phyloP scores from a whole-genome alignment of 2,113 vertebrate species.

The Numenius arquata region DNA sequence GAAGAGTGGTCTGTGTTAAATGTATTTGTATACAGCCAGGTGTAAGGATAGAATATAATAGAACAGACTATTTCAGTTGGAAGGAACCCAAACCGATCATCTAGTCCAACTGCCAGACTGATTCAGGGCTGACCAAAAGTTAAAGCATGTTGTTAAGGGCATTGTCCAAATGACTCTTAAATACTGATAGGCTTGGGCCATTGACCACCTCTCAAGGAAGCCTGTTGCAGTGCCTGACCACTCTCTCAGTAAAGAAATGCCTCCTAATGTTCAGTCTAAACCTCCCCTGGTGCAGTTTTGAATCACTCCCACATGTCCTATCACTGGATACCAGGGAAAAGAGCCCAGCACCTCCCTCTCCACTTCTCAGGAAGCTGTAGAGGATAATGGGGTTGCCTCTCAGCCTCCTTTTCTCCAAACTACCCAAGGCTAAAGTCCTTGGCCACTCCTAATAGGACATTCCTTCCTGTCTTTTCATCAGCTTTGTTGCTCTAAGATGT shows the following conservation, averaged over 20 bases:
- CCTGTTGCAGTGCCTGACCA: neutral
- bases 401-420: neutral
- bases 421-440: neutral
- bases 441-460: neutral
- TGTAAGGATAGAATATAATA: neutral
- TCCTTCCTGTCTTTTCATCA: neutral
- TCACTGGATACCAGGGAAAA: neutral
- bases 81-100: neutral
- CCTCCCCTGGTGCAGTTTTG: neutral
- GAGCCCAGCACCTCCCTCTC: neutral
- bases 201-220: neutral
- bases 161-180: neutral
- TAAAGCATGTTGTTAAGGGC: neutral
- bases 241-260: neutral
- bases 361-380: neutral
- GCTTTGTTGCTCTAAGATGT: neutral
- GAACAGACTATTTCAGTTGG: neutral
- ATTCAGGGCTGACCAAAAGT: neutral
- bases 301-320: neutral
- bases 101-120: neutral
- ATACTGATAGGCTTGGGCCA: neutral
- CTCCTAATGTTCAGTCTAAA: neutral
- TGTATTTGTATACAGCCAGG: neutral
- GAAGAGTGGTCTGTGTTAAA: neutral
- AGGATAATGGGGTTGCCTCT: no score